Percentiles rank a stretch among this genome's conserved stretches.
Evolutionary conservation across 2,888 invertebrate genomes (phyloP).

Genomic region (Drosophila sordidapex): DNA sequence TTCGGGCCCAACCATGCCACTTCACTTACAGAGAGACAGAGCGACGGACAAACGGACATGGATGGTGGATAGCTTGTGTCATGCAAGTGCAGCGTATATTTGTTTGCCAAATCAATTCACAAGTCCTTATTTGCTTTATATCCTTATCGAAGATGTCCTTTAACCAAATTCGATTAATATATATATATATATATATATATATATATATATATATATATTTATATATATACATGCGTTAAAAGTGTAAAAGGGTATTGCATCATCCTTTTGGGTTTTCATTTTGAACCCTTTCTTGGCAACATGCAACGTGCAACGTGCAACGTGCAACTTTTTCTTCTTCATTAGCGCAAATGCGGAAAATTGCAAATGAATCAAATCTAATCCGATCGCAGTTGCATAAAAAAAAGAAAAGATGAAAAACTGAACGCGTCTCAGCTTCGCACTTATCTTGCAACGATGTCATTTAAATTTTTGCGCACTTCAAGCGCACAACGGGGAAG

Average conservation of each 20-base stretch:
- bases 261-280: not conserved
- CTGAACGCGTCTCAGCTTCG: conserved; percentile 3
- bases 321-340: conserved; percentile 32
- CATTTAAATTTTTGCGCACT: conserved; percentile 74
- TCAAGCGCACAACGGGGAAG: conserved; percentile 24
- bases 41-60: not conserved
- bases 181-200: not conserved
- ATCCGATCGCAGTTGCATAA: conserved; percentile 36
- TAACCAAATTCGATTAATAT: not conserved
- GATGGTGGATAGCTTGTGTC: not conserved
- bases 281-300: conserved; percentile 12
- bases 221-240: not conserved
- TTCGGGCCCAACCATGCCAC: conserved; percentile 5
- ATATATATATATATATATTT: not conserved
- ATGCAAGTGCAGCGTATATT: conserved; percentile 40
- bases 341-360: conserved; percentile 76
- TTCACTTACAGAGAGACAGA: not conserved
- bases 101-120: conserved; percentile 68
- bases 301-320: conserved; percentile 2
- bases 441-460: conserved; percentile 37
- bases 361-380: conserved; percentile 70
- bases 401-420: not conserved
- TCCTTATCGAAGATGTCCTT: not conserved
- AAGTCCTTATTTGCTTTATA: not conserved
- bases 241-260: not conserved